Percentiles rank a stretch among this genome's conserved stretches.
These are phyloP conservation scores for Bhutanitis thaidina DNA, from an alignment of 2,888 invertebrate species.

Conservation along the genomic window DNA sequence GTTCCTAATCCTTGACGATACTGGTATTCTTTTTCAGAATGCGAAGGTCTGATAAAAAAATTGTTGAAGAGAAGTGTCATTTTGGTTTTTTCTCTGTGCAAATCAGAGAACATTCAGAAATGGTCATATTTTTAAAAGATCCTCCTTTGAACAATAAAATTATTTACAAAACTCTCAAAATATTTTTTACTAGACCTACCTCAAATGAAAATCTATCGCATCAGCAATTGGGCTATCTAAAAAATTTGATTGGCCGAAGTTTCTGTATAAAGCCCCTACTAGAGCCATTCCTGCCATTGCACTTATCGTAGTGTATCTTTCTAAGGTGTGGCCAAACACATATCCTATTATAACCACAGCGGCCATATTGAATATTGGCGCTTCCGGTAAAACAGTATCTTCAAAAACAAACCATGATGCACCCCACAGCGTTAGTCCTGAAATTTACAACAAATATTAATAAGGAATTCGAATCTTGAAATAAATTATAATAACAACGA, in stretches of 20 bases:
- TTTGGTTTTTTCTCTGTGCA: no score
- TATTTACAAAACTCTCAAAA: no score
- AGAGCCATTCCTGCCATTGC: constrained; percentile 69
- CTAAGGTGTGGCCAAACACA: constrained; percentile 59
- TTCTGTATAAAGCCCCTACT: constrained; percentile 59
- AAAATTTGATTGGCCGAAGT: constrained; percentile 51
- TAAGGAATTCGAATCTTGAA: no score
- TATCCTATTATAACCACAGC: constrained; percentile 58
- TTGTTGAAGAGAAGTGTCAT: no score
- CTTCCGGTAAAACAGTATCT: constrained; percentile 51
- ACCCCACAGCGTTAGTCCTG: constrained; percentile 62
- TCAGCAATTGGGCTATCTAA: constrained; percentile 53
- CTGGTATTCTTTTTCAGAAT: no score
- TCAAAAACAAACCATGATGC: constrained; percentile 58
- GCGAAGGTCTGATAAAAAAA: no score
- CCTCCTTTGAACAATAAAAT: no score
- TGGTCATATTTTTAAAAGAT: no score
- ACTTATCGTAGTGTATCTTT: constrained; percentile 61
- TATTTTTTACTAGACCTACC: constrained; percentile 36
- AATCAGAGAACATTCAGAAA: no score
- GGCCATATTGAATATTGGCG: constrained; percentile 55
- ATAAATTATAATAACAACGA: no score
- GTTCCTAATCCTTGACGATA: no score
- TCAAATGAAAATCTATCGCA: constrained; percentile 64
- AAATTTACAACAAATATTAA: constrained; percentile 28